Evolutionary conservation across 2,797 vertebrate species (phyloP).

Genomic region (Gobionotothen gibberifrons): DNA sequence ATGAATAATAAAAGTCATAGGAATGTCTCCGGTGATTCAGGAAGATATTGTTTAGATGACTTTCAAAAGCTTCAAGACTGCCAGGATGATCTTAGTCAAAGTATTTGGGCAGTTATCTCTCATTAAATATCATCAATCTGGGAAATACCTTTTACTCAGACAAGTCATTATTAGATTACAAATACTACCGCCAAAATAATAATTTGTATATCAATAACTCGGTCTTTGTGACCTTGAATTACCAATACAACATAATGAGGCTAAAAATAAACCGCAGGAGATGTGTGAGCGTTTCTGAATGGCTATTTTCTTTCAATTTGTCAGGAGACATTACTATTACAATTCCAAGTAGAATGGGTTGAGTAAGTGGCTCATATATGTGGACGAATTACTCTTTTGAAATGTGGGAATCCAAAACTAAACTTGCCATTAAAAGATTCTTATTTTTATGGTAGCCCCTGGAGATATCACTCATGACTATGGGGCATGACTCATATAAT

Average conservation of each 20-base stretch:
- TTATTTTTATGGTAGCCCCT: background rate
- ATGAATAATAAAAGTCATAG: slow-evolving; percentile 68
- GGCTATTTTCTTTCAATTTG: too few species aligned
- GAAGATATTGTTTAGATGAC: slow-evolving; percentile 48
- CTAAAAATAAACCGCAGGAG: too few species aligned
- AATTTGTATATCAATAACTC: too few species aligned
- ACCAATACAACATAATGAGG: too few species aligned
- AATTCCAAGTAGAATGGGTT: too few species aligned
- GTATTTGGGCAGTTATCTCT: slow-evolving; percentile 9
- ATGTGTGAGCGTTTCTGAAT: too few species aligned
- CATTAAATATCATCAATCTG: slow-evolving; percentile 8
- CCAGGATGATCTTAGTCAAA: slow-evolving; percentile 20
- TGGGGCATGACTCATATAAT: background rate
- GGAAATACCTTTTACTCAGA: background rate
- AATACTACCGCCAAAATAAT: too few species aligned
- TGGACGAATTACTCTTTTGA: too few species aligned
- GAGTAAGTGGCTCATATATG: too few species aligned
- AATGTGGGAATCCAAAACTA: background rate
- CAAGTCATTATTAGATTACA: too few species aligned
- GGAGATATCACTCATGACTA: background rate
- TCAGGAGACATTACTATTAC: too few species aligned
- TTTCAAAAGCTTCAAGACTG: slow-evolving; percentile 38
- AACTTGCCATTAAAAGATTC: background rate
- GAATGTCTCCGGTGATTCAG: slow-evolving; percentile 54
- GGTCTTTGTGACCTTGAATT: too few species aligned